Base-by-base conservation (phyloP, 1,140 invertebrate species). In the Hycleus cichorii region DNA sequence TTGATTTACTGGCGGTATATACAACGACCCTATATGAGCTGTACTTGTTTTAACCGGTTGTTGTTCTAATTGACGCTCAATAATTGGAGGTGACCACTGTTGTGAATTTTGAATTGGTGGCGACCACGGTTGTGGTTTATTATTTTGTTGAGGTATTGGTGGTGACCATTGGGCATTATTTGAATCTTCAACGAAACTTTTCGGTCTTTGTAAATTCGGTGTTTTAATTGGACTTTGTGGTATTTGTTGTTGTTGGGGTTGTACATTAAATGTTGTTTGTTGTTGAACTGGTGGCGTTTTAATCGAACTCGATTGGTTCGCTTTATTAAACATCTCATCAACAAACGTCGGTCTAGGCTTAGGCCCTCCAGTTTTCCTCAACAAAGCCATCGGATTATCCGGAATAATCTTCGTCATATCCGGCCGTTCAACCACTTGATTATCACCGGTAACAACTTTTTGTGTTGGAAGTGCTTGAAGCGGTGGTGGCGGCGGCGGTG, bases 331-430 rank as follows among this genome's bases (percentile, higher is more conserved):
- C 45, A 65, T 58, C 40, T 67, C 51, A 39, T 70, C 68, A 4
- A 70, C 39, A 7, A 69, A 63, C 3, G 63, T 65, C 46, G 64
- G 65, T 46, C 63, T 77, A 57, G 72, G 72, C 49, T 72, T 69
- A 0, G 74, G 77, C 27, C 75, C 75, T 46, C 74, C 72, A 12
- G 77, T 77, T 66, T 78, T 78, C 45, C 72, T 70, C 52, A 80
- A 67, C 52, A 75, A 64, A 0, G 74, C 80, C 69, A 85, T 85
- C 3, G 83, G 83, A 70, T 85, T 85, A 47, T 83, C 74, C 6
- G 83, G 83, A 38, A 85, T 85, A 39, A 73, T 73, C 52, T 69
- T 70, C 8, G 84, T 84, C 63, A 85, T 85, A 72, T 85, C 83
- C 24, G 83, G 83, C 49, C 83, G 73, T 65, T 73, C 70, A 38